Evolutionary conservation across 2,888 invertebrate species (phyloP).

Genomic region (Zaprionus obscuricornis): DNA sequence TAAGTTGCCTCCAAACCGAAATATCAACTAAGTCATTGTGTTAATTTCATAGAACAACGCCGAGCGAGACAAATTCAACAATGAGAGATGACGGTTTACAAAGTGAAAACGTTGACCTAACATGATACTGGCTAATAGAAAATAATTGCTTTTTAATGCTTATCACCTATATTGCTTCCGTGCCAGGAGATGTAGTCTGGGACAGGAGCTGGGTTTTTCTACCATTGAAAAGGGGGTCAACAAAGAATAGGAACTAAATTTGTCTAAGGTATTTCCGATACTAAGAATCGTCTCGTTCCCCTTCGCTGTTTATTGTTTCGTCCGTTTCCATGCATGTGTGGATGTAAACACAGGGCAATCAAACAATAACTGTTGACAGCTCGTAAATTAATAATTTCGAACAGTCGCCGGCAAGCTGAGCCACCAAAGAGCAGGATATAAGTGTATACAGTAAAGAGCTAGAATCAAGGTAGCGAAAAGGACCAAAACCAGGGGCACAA

Average conservation of each 20-base stretch:
- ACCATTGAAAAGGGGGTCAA: not conserved
- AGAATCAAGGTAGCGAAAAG: conserved; percentile 4
- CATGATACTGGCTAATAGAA: conserved; percentile 69
- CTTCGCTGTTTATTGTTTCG: not conserved
- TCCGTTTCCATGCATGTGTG: conserved; percentile 29
- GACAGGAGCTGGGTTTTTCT: not conserved
- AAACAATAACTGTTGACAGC: conserved; percentile 78
- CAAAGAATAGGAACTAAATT: conserved; percentile 52
- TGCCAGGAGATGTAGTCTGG: not conserved
- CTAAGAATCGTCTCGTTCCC: conserved; percentile 22
- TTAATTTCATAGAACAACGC: conserved; percentile 68
- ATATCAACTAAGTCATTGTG: conserved; percentile 56
- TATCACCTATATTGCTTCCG: conserved; percentile 29
- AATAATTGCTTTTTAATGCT: conserved; percentile 65
- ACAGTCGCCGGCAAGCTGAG: conserved; percentile 47
- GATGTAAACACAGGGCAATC: conserved; percentile 68
- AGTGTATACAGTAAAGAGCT: conserved; percentile 29
- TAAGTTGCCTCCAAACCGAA: conserved; percentile 33
- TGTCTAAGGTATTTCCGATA: conserved; percentile 66
- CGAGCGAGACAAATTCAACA: not conserved
- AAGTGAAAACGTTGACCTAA: conserved; percentile 46
- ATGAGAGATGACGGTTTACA: not conserved
- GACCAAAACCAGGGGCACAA: not conserved
- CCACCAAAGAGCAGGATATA: conserved; percentile 26
- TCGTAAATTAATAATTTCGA: conserved; percentile 77